These are phyloP conservation scores for Drosophila varians DNA, from an alignment of 1,140 invertebrate genomes.

Conservation along the genomic window DNA sequence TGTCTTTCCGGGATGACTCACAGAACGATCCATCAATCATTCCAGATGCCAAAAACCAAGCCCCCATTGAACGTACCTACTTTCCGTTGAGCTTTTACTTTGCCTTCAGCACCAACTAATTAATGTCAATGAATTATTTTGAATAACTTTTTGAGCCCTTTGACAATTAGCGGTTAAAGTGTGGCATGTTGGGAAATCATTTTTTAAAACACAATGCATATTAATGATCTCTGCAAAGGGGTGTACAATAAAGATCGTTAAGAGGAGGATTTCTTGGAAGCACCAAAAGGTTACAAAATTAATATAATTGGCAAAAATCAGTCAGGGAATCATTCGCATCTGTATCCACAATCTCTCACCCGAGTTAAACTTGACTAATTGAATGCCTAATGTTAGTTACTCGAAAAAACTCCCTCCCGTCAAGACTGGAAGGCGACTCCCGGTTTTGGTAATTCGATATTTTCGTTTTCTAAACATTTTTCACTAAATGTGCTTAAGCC, in stretches of 20 bases:
- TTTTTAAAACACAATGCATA: conserved; percentile 44
- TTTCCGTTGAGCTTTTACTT: neutral
- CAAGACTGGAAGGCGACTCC: conserved; percentile 16
- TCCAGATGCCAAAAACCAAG: conserved; percentile 26
- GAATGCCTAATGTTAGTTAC: conserved; percentile 29
- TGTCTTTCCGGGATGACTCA: conserved; percentile 48
- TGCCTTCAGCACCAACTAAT: conserved; percentile 39
- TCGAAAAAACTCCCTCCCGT: conserved; percentile 22
- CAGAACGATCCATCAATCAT: conserved; percentile 61
- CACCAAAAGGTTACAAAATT: neutral
- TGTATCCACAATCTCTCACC: conserved; percentile 6
- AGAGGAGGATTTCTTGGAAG: conserved; percentile 28
- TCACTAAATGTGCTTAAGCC: conserved; percentile 36
- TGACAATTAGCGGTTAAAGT: conserved; percentile 51
- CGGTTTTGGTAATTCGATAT: conserved; percentile 58
- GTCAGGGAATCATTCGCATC: neutral
- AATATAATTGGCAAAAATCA: neutral
- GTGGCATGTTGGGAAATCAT: conserved; percentile 37
- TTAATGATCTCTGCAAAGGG: conserved; percentile 44
- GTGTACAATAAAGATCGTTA: conserved; percentile 36
- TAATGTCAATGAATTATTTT: conserved; percentile 66
- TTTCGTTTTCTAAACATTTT: conserved; percentile 33
- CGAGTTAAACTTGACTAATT: conserved; percentile 52
- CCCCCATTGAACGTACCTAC: neutral
- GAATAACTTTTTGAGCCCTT: conserved; percentile 23